Conservation (phyloP, 2,797 vertebrate species). For the Nyctibius grandis region DNA sequence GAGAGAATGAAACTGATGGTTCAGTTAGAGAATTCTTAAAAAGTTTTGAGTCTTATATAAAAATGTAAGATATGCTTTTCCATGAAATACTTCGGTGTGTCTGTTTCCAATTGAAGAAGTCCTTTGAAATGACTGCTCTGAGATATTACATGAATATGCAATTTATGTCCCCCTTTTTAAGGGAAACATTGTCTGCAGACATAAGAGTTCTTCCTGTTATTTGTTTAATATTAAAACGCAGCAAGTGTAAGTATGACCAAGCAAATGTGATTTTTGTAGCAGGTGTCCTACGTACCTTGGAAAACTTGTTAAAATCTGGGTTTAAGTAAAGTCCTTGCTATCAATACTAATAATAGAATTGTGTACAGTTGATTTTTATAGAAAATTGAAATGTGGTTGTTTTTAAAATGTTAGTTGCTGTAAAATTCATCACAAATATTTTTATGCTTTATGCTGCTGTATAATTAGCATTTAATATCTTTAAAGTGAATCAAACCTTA, state of each 20-base stretch:
- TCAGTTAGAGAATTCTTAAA: background rate
- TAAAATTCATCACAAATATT: background rate
- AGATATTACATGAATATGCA: slow-evolving; percentile 8
- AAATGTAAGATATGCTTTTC: background rate
- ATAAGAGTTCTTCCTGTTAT: background rate
- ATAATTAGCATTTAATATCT: background rate
- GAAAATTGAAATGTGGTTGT: background rate
- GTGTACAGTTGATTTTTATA: background rate
- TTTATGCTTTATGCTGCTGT: background rate
- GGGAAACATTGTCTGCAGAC: background rate
- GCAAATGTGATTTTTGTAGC: background rate
- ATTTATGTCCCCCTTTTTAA: background rate
- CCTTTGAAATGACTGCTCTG: slow-evolving; percentile 23
- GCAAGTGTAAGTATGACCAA: background rate
- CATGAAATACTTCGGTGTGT: background rate
- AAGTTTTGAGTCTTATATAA: background rate
- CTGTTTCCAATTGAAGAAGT: slow-evolving; percentile 39
- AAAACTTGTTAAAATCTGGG: background rate
- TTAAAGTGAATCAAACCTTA: background rate
- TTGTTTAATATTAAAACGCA: background rate
- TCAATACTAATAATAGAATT: background rate
- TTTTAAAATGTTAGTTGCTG: background rate
- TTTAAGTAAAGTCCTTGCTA: background rate
- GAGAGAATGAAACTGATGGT: background rate
- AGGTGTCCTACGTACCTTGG: background rate